A percentile compares a stretch with the other conserved stretches of the same genome.
phyloP scores from a whole-genome alignment of 2,113 vertebrate genomes.

The Lepus europaeus region DNA sequence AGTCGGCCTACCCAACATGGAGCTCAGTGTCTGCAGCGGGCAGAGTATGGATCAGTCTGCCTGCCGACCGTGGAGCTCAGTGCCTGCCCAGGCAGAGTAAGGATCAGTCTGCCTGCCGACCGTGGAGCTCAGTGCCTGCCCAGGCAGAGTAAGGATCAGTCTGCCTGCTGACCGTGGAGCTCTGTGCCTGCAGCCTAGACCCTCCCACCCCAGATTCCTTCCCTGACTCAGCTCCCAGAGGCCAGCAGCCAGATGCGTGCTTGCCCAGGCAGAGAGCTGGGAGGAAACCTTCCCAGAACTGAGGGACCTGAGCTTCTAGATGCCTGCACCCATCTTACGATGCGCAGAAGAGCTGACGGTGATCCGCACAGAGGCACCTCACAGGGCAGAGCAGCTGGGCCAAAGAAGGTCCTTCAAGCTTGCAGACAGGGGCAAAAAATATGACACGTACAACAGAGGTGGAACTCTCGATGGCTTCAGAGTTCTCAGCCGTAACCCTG shows the following conservation, averaged over 20 bases:
- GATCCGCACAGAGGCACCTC: neutral
- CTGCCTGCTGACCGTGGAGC: too few species aligned
- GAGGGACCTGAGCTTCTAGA: neutral
- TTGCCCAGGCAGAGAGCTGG: neutral
- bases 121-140: too few species aligned
- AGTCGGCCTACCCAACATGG: accelerated
- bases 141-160: too few species aligned
- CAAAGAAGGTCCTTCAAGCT: neutral
- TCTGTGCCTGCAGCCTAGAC: too few species aligned
- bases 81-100: too few species aligned
- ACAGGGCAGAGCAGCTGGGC: neutral
- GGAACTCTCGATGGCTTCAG: neutral
- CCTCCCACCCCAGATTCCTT: neutral
- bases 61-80: too few species aligned
- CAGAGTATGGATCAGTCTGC: too few species aligned
- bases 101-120: too few species aligned
- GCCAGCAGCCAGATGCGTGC: neutral
- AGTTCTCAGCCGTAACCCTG: neutral
- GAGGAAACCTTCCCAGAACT: neutral
- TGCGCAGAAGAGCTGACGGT: neutral
- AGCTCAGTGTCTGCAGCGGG: neutral
- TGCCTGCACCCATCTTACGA: neutral
- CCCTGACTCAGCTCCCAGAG: neutral
- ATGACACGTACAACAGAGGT: neutral
- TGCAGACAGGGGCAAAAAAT: neutral